Base-by-base conservation (phyloP, 2,888 invertebrate genomes). In the Cactoblastis cactorum region DNA sequence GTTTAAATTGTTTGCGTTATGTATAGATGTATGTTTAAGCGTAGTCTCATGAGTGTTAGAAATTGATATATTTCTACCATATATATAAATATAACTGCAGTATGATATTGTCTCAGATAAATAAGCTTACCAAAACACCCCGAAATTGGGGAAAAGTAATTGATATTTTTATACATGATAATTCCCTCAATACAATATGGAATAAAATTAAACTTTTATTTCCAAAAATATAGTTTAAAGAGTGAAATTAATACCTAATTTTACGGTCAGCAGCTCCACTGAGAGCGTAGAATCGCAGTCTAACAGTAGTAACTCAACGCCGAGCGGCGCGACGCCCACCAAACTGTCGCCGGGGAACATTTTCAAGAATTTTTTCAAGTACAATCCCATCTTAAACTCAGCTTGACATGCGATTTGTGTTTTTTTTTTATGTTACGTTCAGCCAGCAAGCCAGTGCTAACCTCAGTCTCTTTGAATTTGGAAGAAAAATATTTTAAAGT, bases 351-450 rank as follows among this genome's bases (percentile, higher is more conserved):
- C 95, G 53, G 94, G 95, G 80, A 95, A 94, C 92, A 96, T 97
- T 91, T 96, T 97, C 93, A 97, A 97, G 93, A 97, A 96, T 92
- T 96, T 97, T 92, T 97, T 97, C 95, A 97, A 97, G 97, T 97
- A 96, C 93, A 91, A 90, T 69, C 55, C 59, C 65, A 62, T 62
- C 51, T 62, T 58, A 59, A 56, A 47, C 47, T 69, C 67, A 67
- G 65, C 68, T 90, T 85, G 72, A 72, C 67, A 70, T 50, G 19
- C 24, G 8, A 37, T 49, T 53, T 33, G 45, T 41, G 5, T 17
- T 12, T 51, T 53, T 41, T 32, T 32, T 32, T 45, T 19, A 6
- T 46, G 47, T 37, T 37, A 15, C 45, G 45, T 3, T n/a, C 11
- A n/a, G 33, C 34, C 14, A 35, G 14, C 2, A 14, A 14, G 3